Evolutionary conservation across 2,113 vertebrate genomes (phyloP), one percentile per base, ranked within the genome.

Genomic region (Pampusana beccarii): DNA sequence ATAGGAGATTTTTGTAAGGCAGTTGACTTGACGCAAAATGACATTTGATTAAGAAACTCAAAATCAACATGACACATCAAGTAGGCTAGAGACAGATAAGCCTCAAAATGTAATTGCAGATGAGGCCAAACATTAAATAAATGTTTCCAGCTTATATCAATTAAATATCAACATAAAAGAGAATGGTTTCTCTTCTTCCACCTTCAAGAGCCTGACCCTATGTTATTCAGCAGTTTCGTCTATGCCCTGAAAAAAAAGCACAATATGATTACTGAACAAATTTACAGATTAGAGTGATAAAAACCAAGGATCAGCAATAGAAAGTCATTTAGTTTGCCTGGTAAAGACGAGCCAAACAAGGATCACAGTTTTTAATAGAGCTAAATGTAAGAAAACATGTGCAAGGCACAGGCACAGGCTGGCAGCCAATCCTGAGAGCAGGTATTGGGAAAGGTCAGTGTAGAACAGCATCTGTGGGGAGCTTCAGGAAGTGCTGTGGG

Each of bases 1-100:
- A 92, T 5, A 92, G 36, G 40, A 73, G 62, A 67, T 77, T 94
- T 88, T 78, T 86, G 46, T 83, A 71, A 93, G 90, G 80, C 90
- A 90, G 75, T 0, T 96, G 78, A 95, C 62, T 91, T 95, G 94
- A 95, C 94, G 74, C 79, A 96, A 86, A 94, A 93, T 90, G 93
- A 93, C 93, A 92, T 92, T 90, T 95, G 92, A 96, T 97, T 94
- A 96, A 90, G 92, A 88, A 96, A 90, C 74, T 95, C 75, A 78
- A 88, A 96, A 96, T 95, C 92, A 95, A 95, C 95, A 92, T 95
- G 95, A 94, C 95, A 96, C 56, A 74, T 90, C 92, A 92, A 96
- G 92, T 34, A 34, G 82, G 33, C 77, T 53, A 86, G 77, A 91
- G 86, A 93, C 72, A 83, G 93, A 94, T 51, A 93, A 90, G 85